Evolutionary conservation across 2,113 vertebrate genomes (phyloP), one percentile per base, ranked within the genome.

Genomic region (Rhadina sibilatrix): DNA sequence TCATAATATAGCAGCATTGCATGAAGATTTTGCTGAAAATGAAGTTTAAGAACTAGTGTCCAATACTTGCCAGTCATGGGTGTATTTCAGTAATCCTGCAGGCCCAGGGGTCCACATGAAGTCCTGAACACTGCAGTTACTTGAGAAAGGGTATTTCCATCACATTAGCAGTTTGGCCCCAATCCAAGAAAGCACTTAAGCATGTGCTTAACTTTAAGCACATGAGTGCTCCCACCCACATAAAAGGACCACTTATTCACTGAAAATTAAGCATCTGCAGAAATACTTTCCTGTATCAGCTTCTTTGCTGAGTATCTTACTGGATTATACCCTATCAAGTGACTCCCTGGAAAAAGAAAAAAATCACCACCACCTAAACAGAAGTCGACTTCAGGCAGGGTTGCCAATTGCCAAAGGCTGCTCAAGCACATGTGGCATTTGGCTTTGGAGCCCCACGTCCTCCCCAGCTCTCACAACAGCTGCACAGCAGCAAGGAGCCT

Each of bases 201-300:
- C 93, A 95, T 15, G 18, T 82, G 92, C 94, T 96, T 96, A 97
- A 95, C 79, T 95, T 96, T 96, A 97, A 97, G 96, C 94, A 96
- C 37, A 87, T 59, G 83, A 97, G 90, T 90, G 90, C 94, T 95
- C 94, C 92, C 94, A 94, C 80, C 88, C 93, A 95, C 96, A 96
- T 95, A 90, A 96, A 96, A 96, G 75, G 35, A 63, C 83, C 40
- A 95, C 93, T 97, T 92, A 94, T 60, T 96, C 86, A 91, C 64
- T 90, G 72, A 95, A 96, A 97, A 91, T 86, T 89, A 90, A 95
- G 93, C 95, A 96, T 93, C 90, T 95, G 93, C 90, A 96, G 64
- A 93, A 96, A 93, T 83, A 88, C 92, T 95, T 94, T 95, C 75
- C 83, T 88, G 64, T 92, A 94, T 93, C 80, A 61, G 88, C 90